Conservation (phyloP, 2,113 vertebrate genomes). For the Prietella phreatophila region DNA sequence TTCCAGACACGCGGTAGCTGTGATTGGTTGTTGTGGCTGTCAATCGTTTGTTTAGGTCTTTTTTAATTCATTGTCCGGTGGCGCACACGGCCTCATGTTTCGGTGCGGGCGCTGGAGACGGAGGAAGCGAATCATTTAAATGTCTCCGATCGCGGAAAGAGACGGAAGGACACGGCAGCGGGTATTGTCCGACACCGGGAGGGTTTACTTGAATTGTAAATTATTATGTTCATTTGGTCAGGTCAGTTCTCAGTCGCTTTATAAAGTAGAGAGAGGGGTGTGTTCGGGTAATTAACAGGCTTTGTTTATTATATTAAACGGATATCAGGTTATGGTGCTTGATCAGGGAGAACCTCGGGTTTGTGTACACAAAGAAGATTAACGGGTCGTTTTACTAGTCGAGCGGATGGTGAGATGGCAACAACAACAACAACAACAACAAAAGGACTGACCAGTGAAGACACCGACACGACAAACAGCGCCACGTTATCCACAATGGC, state of each 20-base stretch:
- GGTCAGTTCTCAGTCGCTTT: neutral
- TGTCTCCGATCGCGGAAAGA: neutral
- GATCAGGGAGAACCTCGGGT: slow-evolving; percentile 10
- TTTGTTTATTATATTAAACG: neutral
- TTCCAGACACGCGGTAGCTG: neutral
- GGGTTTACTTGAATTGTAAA: too few species aligned
- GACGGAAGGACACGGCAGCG: neutral
- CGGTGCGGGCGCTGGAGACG: slow-evolving; percentile 7
- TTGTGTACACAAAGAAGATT: slow-evolving; percentile 46
- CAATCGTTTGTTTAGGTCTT: slow-evolving; percentile 39
- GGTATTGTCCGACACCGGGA: neutral
- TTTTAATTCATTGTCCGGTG: slow-evolving; percentile 37
- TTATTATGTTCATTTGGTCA: neutral
- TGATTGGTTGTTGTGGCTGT: slow-evolving; percentile 62
- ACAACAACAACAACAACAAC: slow-evolving; percentile 65
- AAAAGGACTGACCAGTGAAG: slow-evolving; percentile 64
- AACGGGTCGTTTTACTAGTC: neutral
- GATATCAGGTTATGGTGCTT: slow-evolving; percentile 2
- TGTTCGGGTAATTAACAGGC: too few species aligned
- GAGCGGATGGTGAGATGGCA: slow-evolving; percentile 65
- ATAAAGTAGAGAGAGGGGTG: neutral
- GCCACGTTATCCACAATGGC: slow-evolving; percentile 56
- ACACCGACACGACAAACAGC: slow-evolving; percentile 47
- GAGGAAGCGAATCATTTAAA: slow-evolving; percentile 55
- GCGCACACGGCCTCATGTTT: slow-evolving; percentile 49